A percentile compares a stretch with the other conserved stretches of the same genome.
Evolutionary conservation across 2,888 invertebrate genomes (phyloP).

Genomic region (Aleiodes alternator): DNA sequence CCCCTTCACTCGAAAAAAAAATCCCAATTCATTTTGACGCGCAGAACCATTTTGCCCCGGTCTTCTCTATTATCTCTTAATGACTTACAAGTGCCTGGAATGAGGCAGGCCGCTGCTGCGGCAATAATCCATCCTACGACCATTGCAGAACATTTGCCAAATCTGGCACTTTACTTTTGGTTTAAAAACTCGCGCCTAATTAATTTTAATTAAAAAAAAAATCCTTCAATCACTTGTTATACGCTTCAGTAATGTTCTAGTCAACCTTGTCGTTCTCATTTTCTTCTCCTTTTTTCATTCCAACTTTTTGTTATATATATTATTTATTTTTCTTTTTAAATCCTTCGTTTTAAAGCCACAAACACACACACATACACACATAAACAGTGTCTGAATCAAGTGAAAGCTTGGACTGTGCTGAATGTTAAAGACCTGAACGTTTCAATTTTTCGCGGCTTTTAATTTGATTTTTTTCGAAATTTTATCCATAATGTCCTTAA

Average conservation of each 20-base stretch:
- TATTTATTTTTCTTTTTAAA: slow-evolving; percentile 4
- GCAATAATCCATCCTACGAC: slow-evolving; percentile 60
- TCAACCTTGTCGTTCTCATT: slow-evolving; percentile 17
- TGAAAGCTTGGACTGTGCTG: slow-evolving; percentile 30
- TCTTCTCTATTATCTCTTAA: slow-evolving; percentile 4
- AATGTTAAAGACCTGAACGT: slow-evolving; percentile 37
- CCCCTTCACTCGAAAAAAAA: too few species aligned
- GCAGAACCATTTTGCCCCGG: too few species aligned
- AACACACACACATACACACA: neutral
- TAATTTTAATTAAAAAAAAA: neutral
- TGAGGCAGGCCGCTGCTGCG: slow-evolving; percentile 60
- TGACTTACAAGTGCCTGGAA: slow-evolving; percentile 61
- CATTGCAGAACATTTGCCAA: slow-evolving; percentile 67
- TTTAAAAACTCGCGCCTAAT: neutral
- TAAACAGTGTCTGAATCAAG: slow-evolving; percentile 26
- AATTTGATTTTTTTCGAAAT: neutral
- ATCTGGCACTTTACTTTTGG: neutral
- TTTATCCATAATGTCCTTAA: neutral
- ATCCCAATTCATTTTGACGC: too few species aligned
- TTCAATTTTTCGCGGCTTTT: neutral
- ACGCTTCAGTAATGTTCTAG: slow-evolving; percentile 17
- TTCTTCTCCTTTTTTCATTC: neutral
- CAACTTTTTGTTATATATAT: neutral
- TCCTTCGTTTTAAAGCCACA: slow-evolving; percentile 15
- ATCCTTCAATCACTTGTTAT: neutral